A percentile compares a stretch with the other conserved stretches of the same genome.
Conservation (phyloP, 2,888 invertebrate genomes). For the Petrolisthes manimaculis region DNA sequence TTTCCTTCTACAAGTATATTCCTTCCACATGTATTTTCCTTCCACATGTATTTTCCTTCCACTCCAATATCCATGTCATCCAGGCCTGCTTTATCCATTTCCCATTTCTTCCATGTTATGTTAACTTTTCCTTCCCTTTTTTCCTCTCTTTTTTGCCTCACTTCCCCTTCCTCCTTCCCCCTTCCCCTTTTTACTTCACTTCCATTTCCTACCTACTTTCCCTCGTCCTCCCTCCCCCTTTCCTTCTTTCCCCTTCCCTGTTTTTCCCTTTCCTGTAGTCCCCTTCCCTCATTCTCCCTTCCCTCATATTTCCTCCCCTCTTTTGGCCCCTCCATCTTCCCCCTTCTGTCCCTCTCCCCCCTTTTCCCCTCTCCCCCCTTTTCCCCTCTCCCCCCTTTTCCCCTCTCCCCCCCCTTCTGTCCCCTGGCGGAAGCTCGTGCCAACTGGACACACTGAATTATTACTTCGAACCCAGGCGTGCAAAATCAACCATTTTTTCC, state of each 20-base stretch:
- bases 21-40: neutral
- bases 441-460: constrained; percentile 6
- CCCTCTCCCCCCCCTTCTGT: neutral
- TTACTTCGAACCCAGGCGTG: neutral
- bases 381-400: neutral
- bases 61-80: neutral
- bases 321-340: neutral
- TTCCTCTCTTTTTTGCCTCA: neutral
- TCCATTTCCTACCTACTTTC: neutral
- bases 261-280: neutral
- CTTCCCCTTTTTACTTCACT: neutral
- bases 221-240: neutral
- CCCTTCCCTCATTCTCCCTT: neutral
- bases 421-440: constrained; percentile 15
- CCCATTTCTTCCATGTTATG: neutral
- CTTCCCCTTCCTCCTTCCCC: neutral
- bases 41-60: neutral
- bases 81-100: neutral
- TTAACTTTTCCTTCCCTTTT: neutral
- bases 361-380: neutral
- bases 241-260: neutral
- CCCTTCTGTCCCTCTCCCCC: neutral
- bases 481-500: neutral
- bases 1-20: neutral
- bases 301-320: neutral